Evolutionary conservation across 1,140 invertebrate genomes (phyloP), one percentile per base, ranked within the genome.

Genomic region (Alviniconcha marisindica): DNA sequence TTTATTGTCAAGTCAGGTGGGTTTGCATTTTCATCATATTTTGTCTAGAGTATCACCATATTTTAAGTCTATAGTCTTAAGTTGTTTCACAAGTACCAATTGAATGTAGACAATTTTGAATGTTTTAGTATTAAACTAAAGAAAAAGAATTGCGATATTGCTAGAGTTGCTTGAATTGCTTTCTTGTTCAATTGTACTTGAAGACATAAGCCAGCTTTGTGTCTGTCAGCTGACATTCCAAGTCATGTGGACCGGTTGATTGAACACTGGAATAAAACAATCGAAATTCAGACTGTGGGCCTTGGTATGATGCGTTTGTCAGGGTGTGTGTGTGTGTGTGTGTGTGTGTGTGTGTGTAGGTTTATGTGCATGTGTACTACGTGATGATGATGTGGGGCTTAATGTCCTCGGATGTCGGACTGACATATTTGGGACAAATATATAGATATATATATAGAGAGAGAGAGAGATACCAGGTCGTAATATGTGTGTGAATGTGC

Each of bases 201-300:
- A 31, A 66, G 24, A 66, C 44, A 48, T 48, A 48, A 48, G 44
- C 44, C 44, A 48, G 44, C 14, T 10, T 66, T 66, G 31, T 28
- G 5, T 66, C 44, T 48, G 7, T 48, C 63, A 33, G 31, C 63
- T 66, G 63, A 66, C 63, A 66, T 66, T 66, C 63, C 63, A 66
- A 24, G n/a, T 66, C 0, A 33, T 24, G 63, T 66, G 31, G 33
- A 66, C 31, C 33, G 63, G 63, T 66, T 66, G 63, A 66, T 31
- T 66, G 28, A 33, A 31, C 31, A 66, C 31, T 66, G n/a, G 28
- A 66, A 66, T 33, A n/a, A 60, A 66, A 66, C 14, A 28, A 3
- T 33, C 15, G 31, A 66, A 31, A 31, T 66, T 66, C 31, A 66
- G 12, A n/a, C n/a, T n/a, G n/a, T n/a, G n/a, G n/a, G n/a, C n/a